Evolutionary conservation across 2,888 invertebrate species (phyloP).

Genomic region (Cetonia aurata): DNA sequence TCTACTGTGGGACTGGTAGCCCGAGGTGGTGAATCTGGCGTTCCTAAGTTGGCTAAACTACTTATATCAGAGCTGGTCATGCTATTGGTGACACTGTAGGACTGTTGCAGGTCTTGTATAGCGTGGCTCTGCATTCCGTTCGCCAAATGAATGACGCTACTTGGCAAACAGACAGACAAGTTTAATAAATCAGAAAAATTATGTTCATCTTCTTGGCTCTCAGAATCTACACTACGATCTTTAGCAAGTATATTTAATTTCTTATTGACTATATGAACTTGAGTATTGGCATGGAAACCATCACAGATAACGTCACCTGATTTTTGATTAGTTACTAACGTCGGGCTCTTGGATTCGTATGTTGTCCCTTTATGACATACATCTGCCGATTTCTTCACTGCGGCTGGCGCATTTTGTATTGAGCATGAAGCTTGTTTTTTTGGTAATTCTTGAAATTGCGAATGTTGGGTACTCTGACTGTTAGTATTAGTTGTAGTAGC

Average conservation of each 20-base stretch:
- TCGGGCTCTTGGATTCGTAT: not conserved
- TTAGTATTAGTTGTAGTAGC: constrained; percentile 44
- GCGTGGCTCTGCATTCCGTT: constrained; percentile 56
- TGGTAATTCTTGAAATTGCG: constrained; percentile 39
- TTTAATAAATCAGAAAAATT: constrained; percentile 65
- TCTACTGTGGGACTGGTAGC: constrained; percentile 87
- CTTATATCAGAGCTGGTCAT: constrained; percentile 75
- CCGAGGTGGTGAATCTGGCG: constrained; percentile 81
- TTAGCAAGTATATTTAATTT: constrained; percentile 52
- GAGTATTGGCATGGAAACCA: constrained; percentile 51
- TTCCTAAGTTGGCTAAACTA: constrained; percentile 76
- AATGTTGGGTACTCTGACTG: constrained; percentile 44
- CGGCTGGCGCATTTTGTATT: constrained; percentile 50
- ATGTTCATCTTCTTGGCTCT: constrained; percentile 61
- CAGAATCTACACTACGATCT: constrained; percentile 60
- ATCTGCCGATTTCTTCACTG: constrained; percentile 37
- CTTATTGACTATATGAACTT: constrained; percentile 50
- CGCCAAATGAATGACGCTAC: constrained; percentile 57
- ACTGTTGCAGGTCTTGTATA: constrained; percentile 56
- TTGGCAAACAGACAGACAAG: constrained; percentile 62
- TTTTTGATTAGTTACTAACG: constrained; percentile 38
- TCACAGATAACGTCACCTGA: constrained; percentile 56
- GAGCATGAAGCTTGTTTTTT: constrained; percentile 44
- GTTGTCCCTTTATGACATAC: constrained; percentile 48
- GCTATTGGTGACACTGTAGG: constrained; percentile 64